Conservation (phyloP, 2,888 invertebrate species). For the Epistrophella euchroma region DNA sequence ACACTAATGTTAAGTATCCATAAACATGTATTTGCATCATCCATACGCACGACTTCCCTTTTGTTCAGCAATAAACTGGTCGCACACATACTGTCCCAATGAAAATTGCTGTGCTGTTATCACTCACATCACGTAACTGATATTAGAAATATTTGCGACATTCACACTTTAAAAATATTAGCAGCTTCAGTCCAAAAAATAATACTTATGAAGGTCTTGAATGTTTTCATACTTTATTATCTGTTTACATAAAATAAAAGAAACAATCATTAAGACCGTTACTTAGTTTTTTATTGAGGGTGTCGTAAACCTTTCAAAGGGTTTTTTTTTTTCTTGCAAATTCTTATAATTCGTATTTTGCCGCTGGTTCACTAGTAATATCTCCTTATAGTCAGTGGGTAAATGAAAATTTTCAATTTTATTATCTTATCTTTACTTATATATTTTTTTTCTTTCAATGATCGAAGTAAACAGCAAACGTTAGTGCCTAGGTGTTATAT, state of each 20-base stretch:
- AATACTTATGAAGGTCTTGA: constrained; percentile 7
- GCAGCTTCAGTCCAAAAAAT: constrained; percentile 31
- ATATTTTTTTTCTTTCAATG: constrained; percentile 20
- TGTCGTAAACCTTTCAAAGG: constrained; percentile 15
- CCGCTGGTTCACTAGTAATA: constrained; percentile 15
- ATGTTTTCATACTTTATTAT: constrained; percentile 25
- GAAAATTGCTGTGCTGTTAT: constrained; percentile 50
- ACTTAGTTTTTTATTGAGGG: constrained; percentile 10
- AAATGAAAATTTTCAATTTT: constrained; percentile 52
- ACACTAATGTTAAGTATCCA: constrained; percentile 41
- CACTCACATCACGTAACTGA: constrained; percentile 62
- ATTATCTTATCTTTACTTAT: constrained; percentile 63
- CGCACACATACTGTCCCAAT: constrained; percentile 12
- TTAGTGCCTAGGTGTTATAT: constrained; percentile 29
- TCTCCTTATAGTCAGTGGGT: constrained; percentile 33
- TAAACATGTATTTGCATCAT: constrained; percentile 39
- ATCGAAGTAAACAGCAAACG: constrained; percentile 50
- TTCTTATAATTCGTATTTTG: constrained; percentile 14
- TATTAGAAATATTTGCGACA: constrained; percentile 64
- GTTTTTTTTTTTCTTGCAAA: constrained; percentile 32
- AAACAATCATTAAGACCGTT: background rate
- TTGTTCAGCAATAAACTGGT: constrained; percentile 15
- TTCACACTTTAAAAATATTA: constrained; percentile 50
- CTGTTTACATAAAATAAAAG: constrained; percentile 9
- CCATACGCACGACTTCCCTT: constrained; percentile 33